Evolutionary conservation across 2,888 invertebrate species (phyloP), one percentile per base, ranked within the genome.

Genomic region (Leucophora obtusa): DNA sequence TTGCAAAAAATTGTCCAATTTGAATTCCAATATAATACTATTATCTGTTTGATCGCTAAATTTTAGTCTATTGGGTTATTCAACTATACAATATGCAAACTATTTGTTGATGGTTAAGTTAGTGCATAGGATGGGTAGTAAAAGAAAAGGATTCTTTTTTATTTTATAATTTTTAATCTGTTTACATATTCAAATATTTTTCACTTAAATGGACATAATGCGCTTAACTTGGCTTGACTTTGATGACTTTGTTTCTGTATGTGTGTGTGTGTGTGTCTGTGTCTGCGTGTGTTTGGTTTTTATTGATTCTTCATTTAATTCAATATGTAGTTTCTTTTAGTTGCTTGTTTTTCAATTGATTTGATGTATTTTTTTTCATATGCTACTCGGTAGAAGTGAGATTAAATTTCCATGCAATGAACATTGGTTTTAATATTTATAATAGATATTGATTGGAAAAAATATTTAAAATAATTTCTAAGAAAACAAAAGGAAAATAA

Each of bases 101-200:
- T 10, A 35, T 35, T 35, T 35, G 35, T 9, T 35, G 10, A 35
- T 62, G 47, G 17, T 7, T 8, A 14, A 24, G 10, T 38, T n/a
- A 14, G n/a, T 18, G 6, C 1, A 38, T 24, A n/a, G n/a, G 33
- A 58, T 28, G n/a, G 47, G 18, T 15, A 5, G 33, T 0, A 54
- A 17, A 17, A 5, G 15, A 43, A 54, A 38, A 33, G 8, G 2
- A 2, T 51, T 21, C 2, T 24, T 7, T 50, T 21, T 43, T 59
- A 51, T 59, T 50, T 62, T 59, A 59, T 66, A 66, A 73, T 59
- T 66, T 65, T 66, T 66, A 73, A 73, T 73, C 73, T 66, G 51
- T 73, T 66, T 59, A 53, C 24, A 43, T 65, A 66, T 65, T 66
- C 43, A 62, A 63, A 47, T 56, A 63, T 66, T 71, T 59, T 73